phyloP scores from a whole-genome alignment of 1,140 invertebrate species.

The Caenorhabditis inopinata region DNA sequence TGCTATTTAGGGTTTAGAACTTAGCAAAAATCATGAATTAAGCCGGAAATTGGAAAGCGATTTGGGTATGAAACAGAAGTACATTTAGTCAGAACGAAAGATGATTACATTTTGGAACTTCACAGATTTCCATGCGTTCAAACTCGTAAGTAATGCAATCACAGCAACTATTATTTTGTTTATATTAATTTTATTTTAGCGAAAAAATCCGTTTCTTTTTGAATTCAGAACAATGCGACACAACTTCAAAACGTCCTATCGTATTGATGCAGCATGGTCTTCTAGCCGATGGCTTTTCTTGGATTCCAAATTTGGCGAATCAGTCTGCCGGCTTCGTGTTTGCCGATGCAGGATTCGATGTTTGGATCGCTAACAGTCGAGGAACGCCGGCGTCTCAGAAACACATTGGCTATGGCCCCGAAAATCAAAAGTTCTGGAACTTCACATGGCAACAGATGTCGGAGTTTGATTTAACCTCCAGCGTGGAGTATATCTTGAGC shows the following conservation, averaged over 20 bases:
- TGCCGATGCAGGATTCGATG: constrained; percentile 75
- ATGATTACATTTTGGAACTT: constrained; percentile 76
- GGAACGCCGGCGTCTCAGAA: constrained; percentile 73
- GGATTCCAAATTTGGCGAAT: constrained; percentile 73
- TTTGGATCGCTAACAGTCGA: constrained; percentile 75
- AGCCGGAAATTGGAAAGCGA: constrained; percentile 53
- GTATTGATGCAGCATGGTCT: constrained; percentile 76
- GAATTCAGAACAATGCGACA: background rate
- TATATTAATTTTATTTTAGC: no score
- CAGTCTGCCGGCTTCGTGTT: constrained; percentile 62
- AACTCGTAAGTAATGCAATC: constrained; percentile 67
- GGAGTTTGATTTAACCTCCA: constrained; percentile 74
- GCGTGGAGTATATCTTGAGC: constrained; percentile 73
- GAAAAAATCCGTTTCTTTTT: background rate
- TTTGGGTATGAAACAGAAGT: constrained; percentile 73
- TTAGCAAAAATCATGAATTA: background rate
- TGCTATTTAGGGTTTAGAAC: background rate
- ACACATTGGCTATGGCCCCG: constrained; percentile 66
- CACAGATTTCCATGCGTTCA: constrained; percentile 73
- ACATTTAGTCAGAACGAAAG: constrained; percentile 73
- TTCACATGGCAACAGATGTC: constrained; percentile 75
- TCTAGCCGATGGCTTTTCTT: constrained; percentile 76
- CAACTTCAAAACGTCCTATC: constrained; percentile 37
- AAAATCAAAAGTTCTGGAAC: constrained; percentile 65
- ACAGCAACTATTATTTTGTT: no score